phyloP scores from a whole-genome alignment of 2,797 vertebrate genomes.

The Syncerus caffer region DNA sequence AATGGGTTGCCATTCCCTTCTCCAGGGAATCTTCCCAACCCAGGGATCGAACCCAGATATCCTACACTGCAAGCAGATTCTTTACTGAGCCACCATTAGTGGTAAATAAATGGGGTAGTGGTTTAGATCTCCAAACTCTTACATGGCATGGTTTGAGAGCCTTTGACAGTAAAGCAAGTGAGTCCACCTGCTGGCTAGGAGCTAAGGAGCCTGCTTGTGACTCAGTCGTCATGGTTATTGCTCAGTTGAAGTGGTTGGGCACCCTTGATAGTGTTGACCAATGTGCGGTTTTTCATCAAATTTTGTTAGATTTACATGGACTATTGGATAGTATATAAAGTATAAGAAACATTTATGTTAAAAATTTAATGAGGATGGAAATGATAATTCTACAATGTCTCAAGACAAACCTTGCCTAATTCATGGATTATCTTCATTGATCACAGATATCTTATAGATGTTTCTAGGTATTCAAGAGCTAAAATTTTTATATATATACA shows the following conservation, averaged over 20 bases:
- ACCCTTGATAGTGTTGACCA: background rate
- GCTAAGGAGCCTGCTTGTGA: background rate
- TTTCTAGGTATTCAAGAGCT: background rate
- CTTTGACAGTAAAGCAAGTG: background rate
- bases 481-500: background rate
- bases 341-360: background rate
- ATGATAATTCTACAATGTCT: background rate
- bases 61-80: background rate
- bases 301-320: background rate
- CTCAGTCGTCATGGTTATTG: background rate
- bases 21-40: background rate
- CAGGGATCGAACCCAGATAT: background rate
- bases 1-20: background rate
- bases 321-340: background rate
- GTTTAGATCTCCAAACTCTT: background rate
- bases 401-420: background rate
- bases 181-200: background rate
- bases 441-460: background rate
- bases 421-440: background rate
- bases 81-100: background rate
- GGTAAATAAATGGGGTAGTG: background rate
- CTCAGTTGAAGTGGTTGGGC: background rate
- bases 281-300: background rate
- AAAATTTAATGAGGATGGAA: constrained; percentile 8
- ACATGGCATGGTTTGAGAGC: background rate